Evolutionary conservation across 2,888 invertebrate species (phyloP).

Genomic region (Platycheirus albimanus): DNA sequence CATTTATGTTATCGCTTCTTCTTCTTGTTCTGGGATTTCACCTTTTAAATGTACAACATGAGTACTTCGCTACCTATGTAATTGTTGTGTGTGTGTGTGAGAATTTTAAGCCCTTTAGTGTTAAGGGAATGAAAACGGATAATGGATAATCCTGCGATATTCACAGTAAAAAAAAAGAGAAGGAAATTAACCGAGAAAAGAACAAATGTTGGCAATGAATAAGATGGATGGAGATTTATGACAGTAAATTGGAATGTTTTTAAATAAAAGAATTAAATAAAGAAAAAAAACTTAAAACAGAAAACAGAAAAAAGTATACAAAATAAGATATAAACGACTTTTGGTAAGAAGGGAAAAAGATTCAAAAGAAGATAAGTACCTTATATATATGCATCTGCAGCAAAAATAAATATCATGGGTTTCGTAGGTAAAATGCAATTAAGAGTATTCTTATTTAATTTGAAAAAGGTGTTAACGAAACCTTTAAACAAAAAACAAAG

Average conservation of each 20-base stretch:
- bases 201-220: not conserved
- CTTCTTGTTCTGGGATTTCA: conserved; percentile 14
- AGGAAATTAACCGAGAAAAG: conserved; percentile 39
- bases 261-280: conserved; percentile 43
- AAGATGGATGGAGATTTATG: conserved; percentile 36
- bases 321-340: not conserved
- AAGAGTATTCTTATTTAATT: conserved; percentile 13
- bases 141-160: conserved; percentile 54
- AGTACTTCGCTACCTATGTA: too few relatives aligned
- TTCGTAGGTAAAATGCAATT: conserved; percentile 58
- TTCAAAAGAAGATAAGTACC: not conserved
- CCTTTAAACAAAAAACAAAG: conserved; percentile 25
- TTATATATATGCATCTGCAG: conserved; percentile 28
- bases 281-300: conserved; percentile 27
- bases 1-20: not conserved
- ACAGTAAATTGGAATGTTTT: conserved; percentile 54
- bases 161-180: conserved; percentile 16
- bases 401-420: conserved; percentile 42
- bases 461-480: conserved; percentile 41
- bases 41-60: conserved; percentile 35
- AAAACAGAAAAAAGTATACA: not conserved
- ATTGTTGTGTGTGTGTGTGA: conserved; percentile 64
- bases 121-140: conserved; percentile 25
- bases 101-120: conserved; percentile 55
- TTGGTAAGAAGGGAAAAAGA: too few relatives aligned